A percentile compares a stretch with the other conserved stretches of the same genome.
Conservation (phyloP, 2,797 vertebrate species). For the Cyprinodon diabolis region DNA sequence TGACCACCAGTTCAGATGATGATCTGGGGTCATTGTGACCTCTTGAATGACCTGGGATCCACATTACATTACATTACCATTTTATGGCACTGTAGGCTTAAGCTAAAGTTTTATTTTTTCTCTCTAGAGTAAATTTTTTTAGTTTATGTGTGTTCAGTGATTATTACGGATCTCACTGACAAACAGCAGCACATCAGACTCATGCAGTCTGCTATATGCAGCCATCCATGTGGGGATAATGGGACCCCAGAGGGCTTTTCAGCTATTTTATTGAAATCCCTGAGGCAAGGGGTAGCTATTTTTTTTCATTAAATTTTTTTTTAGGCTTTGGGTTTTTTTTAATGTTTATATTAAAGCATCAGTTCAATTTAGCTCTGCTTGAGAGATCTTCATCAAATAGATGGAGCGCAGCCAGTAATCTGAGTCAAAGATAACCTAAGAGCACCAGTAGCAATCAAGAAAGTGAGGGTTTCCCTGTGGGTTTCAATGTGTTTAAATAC, state of each 20-base stretch:
- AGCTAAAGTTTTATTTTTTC: neutral
- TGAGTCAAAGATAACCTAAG: constrained; percentile 19
- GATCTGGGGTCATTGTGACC: neutral
- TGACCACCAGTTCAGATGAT: neutral
- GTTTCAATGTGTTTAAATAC: constrained; percentile 2
- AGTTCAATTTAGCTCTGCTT: constrained; percentile 5
- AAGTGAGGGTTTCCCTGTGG: neutral
- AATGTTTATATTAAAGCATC: neutral
- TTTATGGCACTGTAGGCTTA: neutral
- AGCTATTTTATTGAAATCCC: constrained; percentile 24
- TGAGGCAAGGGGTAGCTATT: constrained; percentile 3
- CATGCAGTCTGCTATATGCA: neutral
- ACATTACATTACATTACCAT: neutral
- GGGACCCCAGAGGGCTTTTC: constrained; percentile 2
- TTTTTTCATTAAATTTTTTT: neutral
- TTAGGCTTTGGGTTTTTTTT: neutral
- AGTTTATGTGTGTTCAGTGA: neutral
- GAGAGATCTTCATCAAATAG: constrained; percentile 26
- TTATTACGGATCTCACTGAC: neutral
- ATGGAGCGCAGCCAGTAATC: neutral
- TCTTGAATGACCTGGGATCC: neutral
- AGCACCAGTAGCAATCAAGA: constrained; percentile 1
- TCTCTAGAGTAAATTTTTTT: neutral
- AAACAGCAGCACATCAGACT: neutral
- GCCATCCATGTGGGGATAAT: neutral